A percentile compares a stretch with the other conserved stretches of the same genome.
These are phyloP conservation scores for Stramonita haemastoma DNA, from an alignment of 2,888 invertebrate genomes.

Conservation along the genomic window DNA sequence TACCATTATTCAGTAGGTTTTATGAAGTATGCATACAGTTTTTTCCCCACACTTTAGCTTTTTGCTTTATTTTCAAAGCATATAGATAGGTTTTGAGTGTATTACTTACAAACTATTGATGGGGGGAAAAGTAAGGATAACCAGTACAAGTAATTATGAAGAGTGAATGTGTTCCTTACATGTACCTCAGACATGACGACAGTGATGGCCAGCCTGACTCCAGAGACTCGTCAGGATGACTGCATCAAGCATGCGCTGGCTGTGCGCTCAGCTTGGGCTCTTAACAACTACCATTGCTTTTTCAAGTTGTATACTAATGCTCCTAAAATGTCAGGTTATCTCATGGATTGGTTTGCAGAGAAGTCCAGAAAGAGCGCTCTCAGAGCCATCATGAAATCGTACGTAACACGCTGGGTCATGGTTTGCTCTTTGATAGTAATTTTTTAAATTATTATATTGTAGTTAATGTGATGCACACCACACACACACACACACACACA, in stretches of 20 bases:
- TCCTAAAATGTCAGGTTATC: conserved; percentile 96
- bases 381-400: conserved; percentile 96
- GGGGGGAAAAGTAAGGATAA: too few species aligned
- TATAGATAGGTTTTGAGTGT: too few species aligned
- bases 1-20: too few species aligned
- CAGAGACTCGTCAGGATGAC: conserved; percentile 87
- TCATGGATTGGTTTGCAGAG: conserved; percentile 98
- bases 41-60: too few species aligned
- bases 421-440: too few species aligned
- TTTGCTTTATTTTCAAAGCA: too few species aligned
- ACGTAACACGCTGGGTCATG: conserved; percentile 81
- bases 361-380: conserved; percentile 94
- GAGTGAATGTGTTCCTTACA: conserved; percentile 26
- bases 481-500: too few species aligned
- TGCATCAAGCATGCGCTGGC: conserved; percentile 91
- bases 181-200: conserved; percentile 90
- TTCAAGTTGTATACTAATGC: conserved; percentile 92
- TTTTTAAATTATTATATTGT: too few species aligned
- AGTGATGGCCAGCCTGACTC: conserved; percentile 88
- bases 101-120: too few species aligned
- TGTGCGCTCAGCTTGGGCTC: conserved; percentile 94
- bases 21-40: too few species aligned
- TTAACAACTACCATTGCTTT: conserved; percentile 93
- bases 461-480: too few species aligned
- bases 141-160: too few species aligned